Evolutionary conservation across 2,113 vertebrate genomes (phyloP), one percentile per base, ranked within the genome.

Genomic region (Bombycilla garrulus): DNA sequence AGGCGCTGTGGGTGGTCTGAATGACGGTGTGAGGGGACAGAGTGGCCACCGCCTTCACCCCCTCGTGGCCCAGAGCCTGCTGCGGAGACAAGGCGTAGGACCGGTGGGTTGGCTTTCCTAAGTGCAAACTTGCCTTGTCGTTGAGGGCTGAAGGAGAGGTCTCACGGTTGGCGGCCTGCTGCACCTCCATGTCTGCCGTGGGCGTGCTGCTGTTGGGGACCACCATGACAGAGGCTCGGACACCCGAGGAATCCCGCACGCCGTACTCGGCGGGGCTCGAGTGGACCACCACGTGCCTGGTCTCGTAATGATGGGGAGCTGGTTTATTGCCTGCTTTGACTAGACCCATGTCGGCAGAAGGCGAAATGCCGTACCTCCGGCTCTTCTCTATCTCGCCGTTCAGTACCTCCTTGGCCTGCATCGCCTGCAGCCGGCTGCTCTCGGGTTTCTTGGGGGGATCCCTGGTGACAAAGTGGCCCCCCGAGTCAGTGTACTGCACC

Each of bases 351-450:
- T 97, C 99, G 10, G 98, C 92, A 12, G 92, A 94, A 65, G 95
- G 21, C 2, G 97, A 96, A 71, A 98, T 44, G 62, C 98, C 97
- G 1, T 98, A 99, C 61, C 98, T 95, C 88, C 98, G 97, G 60
- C 98, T 98, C 94, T 99, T 99, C 95, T 99, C 99, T 95, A 99
- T 96, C 96, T 99, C 99, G 0, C 99, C 99, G 1, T 99, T 99
- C 91, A 99, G 98, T 56, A 99, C 97, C 97, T 99, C 99, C 96
- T 99, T 98, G 88, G 97, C 93, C 91, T 98, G 98, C 92, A 97
- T 58, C 7, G 94, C 96, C 88, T 98, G 98, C 81, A 98, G 94
- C 91, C 98, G 97, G 94, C 97, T 95, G 85, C 99, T 98, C 78
- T 99, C 99, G 0, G 97, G 95, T 76, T 98, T 98, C 97, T 99